phyloP scores from a whole-genome alignment of 2,888 invertebrate species.

The Acanthococcus lagerstroemiae region DNA sequence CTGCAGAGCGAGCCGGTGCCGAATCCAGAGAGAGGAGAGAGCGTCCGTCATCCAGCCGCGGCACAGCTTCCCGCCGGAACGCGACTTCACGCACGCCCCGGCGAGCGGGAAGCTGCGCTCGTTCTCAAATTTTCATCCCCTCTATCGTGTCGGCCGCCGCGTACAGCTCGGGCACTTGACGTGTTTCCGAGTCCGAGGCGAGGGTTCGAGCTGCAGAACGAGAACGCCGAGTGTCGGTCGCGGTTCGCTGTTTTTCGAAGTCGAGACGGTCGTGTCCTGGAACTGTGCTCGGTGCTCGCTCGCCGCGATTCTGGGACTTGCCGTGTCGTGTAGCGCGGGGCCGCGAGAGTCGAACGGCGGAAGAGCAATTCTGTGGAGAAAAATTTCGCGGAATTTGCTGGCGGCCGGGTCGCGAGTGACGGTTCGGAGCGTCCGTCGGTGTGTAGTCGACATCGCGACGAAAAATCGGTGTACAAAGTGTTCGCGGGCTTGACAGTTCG shows the following conservation, averaged over 20 bases:
- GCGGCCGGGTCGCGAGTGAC: too few species aligned
- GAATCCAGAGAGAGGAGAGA: too few species aligned
- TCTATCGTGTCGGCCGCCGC: not conserved
- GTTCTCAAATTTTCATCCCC: conserved; percentile 25
- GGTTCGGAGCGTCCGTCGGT: too few species aligned
- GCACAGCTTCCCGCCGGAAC: conserved; percentile 3
- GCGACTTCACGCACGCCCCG: not conserved
- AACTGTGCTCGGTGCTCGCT: not conserved
- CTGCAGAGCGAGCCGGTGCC: not conserved
- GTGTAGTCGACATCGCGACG: too few species aligned
- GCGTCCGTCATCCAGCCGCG: too few species aligned
- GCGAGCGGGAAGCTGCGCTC: not conserved
- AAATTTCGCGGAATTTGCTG: too few species aligned
- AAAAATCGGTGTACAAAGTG: too few species aligned
- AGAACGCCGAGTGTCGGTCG: conserved; percentile 18
- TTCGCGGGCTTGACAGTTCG: too few species aligned
- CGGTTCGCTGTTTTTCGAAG: conserved; percentile 1
- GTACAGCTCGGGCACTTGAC: not conserved
- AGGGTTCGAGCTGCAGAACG: conserved; percentile 21
- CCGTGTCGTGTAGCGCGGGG: too few species aligned
- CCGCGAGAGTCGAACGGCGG: too few species aligned
- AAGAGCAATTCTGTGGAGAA: too few species aligned
- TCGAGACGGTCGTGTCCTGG: not conserved
- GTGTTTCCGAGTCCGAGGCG: conserved; percentile 20
- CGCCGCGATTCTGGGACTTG: not conserved